Conservation (phyloP, 2,113 vertebrate genomes). For the Trochalopteron elliotii region DNA sequence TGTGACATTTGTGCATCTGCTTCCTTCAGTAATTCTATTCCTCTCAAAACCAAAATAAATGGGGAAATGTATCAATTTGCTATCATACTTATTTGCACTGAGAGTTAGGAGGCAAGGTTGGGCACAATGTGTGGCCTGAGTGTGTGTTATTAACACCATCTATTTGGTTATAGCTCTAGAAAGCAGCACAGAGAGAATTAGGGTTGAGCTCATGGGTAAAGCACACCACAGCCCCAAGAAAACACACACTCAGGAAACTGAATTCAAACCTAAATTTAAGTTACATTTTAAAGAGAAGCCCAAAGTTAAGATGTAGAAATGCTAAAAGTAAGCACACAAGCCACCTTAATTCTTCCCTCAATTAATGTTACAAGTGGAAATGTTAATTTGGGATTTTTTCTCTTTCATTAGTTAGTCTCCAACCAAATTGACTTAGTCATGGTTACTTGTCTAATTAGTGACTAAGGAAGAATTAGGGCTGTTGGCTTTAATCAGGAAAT, state of each 20-base stretch:
- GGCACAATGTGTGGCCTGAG: rapidly evolving
- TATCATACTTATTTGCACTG: not conserved
- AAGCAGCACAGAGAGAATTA: not conserved
- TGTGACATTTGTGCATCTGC: not conserved
- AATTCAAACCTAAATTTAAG: not conserved
- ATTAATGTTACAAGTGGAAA: not conserved
- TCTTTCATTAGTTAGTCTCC: not conserved
- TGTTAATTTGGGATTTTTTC: not conserved
- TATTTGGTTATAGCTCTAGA: not conserved
- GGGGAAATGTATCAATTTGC: not conserved
- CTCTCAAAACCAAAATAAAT: not conserved
- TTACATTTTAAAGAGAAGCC: not conserved
- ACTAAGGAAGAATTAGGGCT: not conserved
- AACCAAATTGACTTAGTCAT: not conserved
- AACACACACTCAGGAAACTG: not conserved
- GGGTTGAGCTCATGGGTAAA: not conserved
- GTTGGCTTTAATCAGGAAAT: not conserved
- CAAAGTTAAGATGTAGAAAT: not conserved
- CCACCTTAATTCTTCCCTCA: not conserved
- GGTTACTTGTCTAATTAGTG: not conserved
- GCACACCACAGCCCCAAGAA: not conserved
- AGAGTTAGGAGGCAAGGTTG: not conserved
- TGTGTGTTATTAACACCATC: not conserved
- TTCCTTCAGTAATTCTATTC: not conserved
- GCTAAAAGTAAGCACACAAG: not conserved